Evolutionary conservation across 2,888 invertebrate species (phyloP).

Genomic region (Drosophila austrosaltans): DNA sequence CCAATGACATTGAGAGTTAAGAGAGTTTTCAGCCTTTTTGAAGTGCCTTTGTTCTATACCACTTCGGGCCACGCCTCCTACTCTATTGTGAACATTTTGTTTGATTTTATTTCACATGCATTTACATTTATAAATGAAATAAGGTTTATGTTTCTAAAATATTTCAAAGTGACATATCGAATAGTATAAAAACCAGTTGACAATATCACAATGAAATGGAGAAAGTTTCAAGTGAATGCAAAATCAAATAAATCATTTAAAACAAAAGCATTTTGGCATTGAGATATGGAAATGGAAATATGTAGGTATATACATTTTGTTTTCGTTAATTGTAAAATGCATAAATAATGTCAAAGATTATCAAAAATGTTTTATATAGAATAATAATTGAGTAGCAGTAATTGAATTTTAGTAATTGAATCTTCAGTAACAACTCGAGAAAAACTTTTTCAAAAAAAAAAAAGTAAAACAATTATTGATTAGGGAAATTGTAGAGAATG

Average conservation of each 20-base stretch:
- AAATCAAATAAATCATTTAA: not conserved
- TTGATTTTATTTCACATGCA: not conserved
- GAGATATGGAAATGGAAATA: no score
- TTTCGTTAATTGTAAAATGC: no score
- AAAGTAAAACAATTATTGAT: no score
- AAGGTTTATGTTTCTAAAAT: not conserved
- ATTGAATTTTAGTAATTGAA: no score
- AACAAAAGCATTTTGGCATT: no score
- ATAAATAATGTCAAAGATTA: no score
- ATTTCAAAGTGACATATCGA: not conserved
- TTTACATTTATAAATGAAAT: not conserved
- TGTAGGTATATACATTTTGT: no score
- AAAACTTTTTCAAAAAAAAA: no score
- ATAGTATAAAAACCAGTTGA: not conserved
- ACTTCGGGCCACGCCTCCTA: not conserved
- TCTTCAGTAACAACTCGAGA: no score
- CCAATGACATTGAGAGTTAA: conserved; percentile 46
- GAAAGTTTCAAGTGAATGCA: not conserved
- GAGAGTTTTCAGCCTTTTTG: conserved; percentile 44
- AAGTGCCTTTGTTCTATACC: conserved; percentile 37
- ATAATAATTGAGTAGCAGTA: no score
- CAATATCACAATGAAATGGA: not conserved
- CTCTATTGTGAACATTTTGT: not conserved
- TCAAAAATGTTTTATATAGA: no score
- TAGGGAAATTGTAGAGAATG: no score